Evolutionary conservation across 2,113 vertebrate species (phyloP), one percentile per base, ranked within the genome.

Genomic region (Chrysochloris asiatica): DNA sequence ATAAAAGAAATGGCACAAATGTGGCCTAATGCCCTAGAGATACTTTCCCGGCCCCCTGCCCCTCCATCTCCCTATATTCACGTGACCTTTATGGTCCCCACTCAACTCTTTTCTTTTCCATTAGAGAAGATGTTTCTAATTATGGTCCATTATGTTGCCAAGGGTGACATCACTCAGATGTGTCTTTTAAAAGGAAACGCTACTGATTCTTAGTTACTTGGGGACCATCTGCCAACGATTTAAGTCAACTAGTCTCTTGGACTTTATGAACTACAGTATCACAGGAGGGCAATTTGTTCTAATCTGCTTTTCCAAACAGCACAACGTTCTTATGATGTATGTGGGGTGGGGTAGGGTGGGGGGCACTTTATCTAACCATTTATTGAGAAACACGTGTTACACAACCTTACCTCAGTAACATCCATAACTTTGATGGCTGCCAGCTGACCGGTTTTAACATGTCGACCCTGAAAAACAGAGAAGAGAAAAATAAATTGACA

Each of bases 371-470:
- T 36, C 43, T 71, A 83, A 69, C 0, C 0, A 67, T 71, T 47
- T 79, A 43, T 78, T 87, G 59, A 88, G 85, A 93, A 79, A 86
- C 36, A 69, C 28, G 3, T 73, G 28, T 77, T 67, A 56, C 84
- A 54, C 90, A 77, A 83, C 87, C 98, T 98, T 97, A 99, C 99
- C 98, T 99, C 99, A 0, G 99, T 99, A 97, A 99, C 99, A 1
- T 99, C 99, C 99, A 99, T 99, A 97, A 99, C 99, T 97, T 99
- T 99, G 97, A 99, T 99, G 97, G 99, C 99, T 8, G 99, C 99
- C 98, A 99, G 97, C 86, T 99, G 99, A 92, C 99, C 99, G 0
- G 99, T 99, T 98, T 99, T 99, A 97, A 99, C 99, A 98, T 99
- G 99, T 84, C 99, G 99, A 94, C 99, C 99, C 99, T 99, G 97